Base-by-base conservation (phyloP, 1,140 invertebrate species). In the Psix sp. region DNA sequence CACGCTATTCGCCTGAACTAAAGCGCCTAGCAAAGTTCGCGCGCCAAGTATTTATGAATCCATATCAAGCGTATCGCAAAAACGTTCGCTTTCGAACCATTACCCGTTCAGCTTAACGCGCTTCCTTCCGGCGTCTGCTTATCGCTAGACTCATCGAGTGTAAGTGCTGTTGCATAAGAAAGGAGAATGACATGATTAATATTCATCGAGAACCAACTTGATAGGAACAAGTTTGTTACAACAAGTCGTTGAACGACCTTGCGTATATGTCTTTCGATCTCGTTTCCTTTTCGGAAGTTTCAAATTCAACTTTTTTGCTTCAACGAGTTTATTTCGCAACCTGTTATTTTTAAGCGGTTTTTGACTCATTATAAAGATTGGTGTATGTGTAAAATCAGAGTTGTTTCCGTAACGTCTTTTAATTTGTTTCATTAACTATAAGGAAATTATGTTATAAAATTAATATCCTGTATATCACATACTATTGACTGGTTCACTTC, bases 11-110 rank as follows among this genome's bases (percentile, higher is more conserved):
- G 54, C 33, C 54, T 40, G 36, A 54, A 43, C 66, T n/a, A 52
- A 60, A 51, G 52, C 46, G 18, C 26, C 21, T 18, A 21, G 49
- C 31, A 70, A 62, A 60, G 74, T 63, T 36, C 54, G 63, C 49
- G 65, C 60, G 46, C 39, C 10, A 51, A 66, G 63, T 75, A 65
- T 71, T 74, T 74, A 77, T 70, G 68, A 82, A 82, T 81, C 62
- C 71, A 80, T 71, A 62, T 84, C 74, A 76, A 82, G 68, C 78
- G 77, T 83, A 63, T 84, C 79, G 74, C 52, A 56, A 70, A 66
- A 76, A 76, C 77, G 72, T 77, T 83, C 76, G 73, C 82, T 84
- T 83, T 83, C 81, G 75, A 78, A 73, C 71, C 74, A 80, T 82
- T 83, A 83, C 39, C 39, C 57, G 80, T 81, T 80, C 79, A 81